Base-by-base conservation (phyloP, 2,888 invertebrate genomes). In the Trimorus sp. region DNA sequence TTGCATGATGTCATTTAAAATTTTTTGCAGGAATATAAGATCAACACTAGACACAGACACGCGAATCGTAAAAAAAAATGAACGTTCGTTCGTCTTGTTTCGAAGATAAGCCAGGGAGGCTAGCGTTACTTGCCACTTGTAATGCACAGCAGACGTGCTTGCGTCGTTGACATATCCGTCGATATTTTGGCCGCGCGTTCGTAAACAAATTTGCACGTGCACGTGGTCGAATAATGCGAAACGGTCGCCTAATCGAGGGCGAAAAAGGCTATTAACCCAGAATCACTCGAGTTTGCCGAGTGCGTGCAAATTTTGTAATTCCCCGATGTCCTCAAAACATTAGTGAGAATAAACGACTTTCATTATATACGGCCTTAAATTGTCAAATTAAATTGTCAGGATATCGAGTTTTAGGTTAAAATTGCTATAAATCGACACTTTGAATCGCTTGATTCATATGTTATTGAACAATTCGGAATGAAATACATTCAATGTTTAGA, bases 11-110 rank as follows among this genome's bases (percentile, higher is more conserved):
- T 15, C 56, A 15, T 51, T 58, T 58, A 9, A 56, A 45, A 63
- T 56, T 70, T 77, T 77, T 70, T 63, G 69, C 56, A 63, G 63
- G 49, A 42, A 53, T 77, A 63, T 68, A 62, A 62, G 68, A 68
- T 68, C 69, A 69, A 76, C 56, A 76, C 62, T 76, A 40, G 42
- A 48, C 37, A 49, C 36, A 36, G 26, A 12, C 7, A 42, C 59
- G 68, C 16, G 53, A 40, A 58, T 14, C 0, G 38, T n/a, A 53
- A 75, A 54, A 66, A 75, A 65, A 49, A 63, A 73, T 74, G 58
- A 59, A 42, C 63, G 48, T 38, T 74, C 58, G 40, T 65, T 60
- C 60, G 40, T 76, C 68, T 76, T 59, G 68, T 68, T 76, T 68
- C 75, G 68, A 76, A 68, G 69, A 56, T 63, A 76, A 69, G 38